Evolutionary conservation across 2,888 invertebrate genomes (phyloP).

Genomic region (Sepiola atlantica): DNA sequence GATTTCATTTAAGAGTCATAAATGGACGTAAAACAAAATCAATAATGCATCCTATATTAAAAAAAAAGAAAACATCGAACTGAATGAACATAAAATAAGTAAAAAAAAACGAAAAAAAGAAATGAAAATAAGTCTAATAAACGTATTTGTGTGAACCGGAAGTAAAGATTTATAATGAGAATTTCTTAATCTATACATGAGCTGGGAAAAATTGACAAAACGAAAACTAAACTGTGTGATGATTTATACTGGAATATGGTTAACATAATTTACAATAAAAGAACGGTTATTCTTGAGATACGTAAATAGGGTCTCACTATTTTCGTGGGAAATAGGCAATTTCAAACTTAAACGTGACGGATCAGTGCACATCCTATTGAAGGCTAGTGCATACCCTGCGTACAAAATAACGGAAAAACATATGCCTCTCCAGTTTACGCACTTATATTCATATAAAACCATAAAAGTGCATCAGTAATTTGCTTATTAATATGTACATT

Average conservation of each 20-base stretch:
- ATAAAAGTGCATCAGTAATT: no score
- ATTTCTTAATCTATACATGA: not conserved
- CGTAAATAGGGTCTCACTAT: no score
- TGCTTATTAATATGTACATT: no score
- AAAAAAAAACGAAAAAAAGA: not conserved
- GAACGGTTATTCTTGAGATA: not conserved
- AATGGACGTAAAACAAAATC: not conserved
- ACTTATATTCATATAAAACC: no score
- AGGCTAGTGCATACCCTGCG: not conserved
- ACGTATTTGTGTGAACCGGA: not conserved
- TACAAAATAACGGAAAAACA: no score
- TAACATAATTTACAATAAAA: not conserved
- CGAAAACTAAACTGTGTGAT: not conserved
- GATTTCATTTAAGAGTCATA: not conserved
- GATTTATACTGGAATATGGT: not conserved
- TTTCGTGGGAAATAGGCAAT: no score
- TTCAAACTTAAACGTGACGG: no score
- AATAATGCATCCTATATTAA: not conserved
- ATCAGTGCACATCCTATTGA: not conserved
- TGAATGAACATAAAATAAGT: not conserved
- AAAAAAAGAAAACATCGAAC: not conserved
- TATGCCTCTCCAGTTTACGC: no score
- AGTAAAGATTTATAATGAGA: not conserved
- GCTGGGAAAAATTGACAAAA: not conserved
- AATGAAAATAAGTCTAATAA: not conserved